These are phyloP conservation scores for Ceriagrion tenellum DNA, from an alignment of 2,888 invertebrate species.

Conservation along the genomic window DNA sequence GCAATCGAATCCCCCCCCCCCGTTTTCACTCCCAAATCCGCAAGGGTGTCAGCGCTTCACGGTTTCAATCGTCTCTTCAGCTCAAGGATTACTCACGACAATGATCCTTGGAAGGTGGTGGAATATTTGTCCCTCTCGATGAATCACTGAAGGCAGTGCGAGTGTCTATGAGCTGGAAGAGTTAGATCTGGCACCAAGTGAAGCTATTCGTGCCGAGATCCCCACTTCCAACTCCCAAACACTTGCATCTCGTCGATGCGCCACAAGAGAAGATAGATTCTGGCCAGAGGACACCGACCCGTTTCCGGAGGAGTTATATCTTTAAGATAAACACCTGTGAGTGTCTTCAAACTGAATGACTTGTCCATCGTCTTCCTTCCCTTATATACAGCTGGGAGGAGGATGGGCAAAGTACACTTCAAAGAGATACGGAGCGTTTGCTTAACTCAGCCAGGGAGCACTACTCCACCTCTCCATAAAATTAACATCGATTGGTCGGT, in stretches of 20 bases:
- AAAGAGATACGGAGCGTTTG: constrained; percentile 54
- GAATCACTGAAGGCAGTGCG: background rate
- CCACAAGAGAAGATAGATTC: background rate
- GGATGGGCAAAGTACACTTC: constrained; percentile 52
- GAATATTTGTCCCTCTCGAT: background rate
- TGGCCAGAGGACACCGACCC: constrained; percentile 1
- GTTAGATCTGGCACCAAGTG: constrained; percentile 85
- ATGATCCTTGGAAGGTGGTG: background rate
- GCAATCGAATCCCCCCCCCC: no score
- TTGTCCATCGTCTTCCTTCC: constrained; percentile 1
- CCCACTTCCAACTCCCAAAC: constrained; percentile 83
- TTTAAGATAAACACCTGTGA: background rate
- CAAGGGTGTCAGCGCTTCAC: background rate
- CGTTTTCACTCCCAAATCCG: background rate
- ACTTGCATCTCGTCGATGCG: constrained; percentile 70
- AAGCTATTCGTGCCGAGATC: constrained; percentile 81
- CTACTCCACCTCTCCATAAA: constrained; percentile 38
- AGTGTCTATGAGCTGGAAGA: constrained; percentile 84
- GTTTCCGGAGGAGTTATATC: background rate
- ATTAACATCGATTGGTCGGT: constrained; percentile 61
- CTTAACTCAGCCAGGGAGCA: constrained; percentile 28
- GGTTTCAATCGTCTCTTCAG: background rate
- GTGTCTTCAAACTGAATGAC: constrained; percentile 25
- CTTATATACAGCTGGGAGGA: background rate
- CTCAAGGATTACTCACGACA: background rate